Base-by-base conservation (phyloP, 2,113 vertebrate species). In the Mobula hypostoma region DNA sequence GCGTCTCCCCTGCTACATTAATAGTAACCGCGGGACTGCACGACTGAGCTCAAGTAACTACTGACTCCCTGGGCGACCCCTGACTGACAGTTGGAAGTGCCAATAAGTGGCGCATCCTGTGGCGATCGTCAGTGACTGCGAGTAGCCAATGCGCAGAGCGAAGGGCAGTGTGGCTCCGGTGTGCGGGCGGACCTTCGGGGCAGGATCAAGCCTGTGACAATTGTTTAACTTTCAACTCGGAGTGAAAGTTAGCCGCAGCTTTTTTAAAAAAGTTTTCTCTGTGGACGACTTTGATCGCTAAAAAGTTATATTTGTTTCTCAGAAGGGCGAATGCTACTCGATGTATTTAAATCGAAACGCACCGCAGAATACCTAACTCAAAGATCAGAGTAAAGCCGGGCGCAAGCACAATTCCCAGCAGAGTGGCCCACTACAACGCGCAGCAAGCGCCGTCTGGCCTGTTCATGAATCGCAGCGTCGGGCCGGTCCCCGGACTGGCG, bases 1-100 rank as follows among this genome's bases (percentile, higher is more conserved):
- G 68, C 70, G 91, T 74, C 91, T 93, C 91, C 70, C 72, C 68
- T 74, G 68, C 68, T 63, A 93, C 74, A 93, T 93, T 74, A 70
- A 93, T 76, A 74, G 91, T 56, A 74, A 74, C 74, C 32, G 91
- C 36, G 70, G 91, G 68, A 29, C 61, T 29, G 36, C 91, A 93
- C 21, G 91, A 74, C 91, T 93, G 68, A 74, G 91, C 70, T 93
- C 70, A 74, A 74, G 21, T 72, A 48, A 74, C 91, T 32, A 91
- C 68, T 63, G 68, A 56, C 12, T 40, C 48, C 36, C 70, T 14
- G 3, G 72, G 91, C 91, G 36, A 74, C 24, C 91, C 21, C 68
- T 93, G 91, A 93, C 91, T 93, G 91, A 72, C 91, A 93, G 36
- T 48, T 48, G 32, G 24, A 27, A 48, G 24, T 76, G 91, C 91